These are phyloP conservation scores for Anabas testudineus DNA, from an alignment of 2,797 vertebrate genomes.

Conservation along the genomic window DNA sequence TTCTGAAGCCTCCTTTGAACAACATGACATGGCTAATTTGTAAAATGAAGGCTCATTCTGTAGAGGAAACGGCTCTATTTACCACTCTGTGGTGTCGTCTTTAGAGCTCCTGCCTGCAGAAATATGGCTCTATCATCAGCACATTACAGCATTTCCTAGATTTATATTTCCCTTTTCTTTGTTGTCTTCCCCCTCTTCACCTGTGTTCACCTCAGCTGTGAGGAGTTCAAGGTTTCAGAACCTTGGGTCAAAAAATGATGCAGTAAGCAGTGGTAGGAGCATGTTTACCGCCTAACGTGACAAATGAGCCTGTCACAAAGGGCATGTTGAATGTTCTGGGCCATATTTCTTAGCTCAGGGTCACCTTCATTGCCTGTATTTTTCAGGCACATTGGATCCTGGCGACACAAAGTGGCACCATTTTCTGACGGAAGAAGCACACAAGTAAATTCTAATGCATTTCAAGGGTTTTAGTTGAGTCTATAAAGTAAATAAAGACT, in stretches of 20 bases:
- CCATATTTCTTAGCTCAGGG: constrained; percentile 4
- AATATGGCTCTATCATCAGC: background rate
- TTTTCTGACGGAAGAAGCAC: background rate
- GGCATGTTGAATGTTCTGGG: constrained; percentile 2
- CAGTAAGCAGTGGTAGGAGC: constrained; percentile 2
- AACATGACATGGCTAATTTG: background rate
- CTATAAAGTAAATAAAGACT: no score
- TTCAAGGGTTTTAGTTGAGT: no score
- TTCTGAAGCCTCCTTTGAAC: background rate
- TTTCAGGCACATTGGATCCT: constrained; percentile 2
- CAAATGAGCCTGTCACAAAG: constrained; percentile 43
- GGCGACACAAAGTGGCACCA: background rate
- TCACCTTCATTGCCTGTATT: constrained; percentile 21
- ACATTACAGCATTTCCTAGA: background rate
- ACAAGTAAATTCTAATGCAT: no score
- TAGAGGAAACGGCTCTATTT: constrained; percentile 17
- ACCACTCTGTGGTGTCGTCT: background rate
- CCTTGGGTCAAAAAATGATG: constrained; percentile 25
- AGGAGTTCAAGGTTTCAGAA: constrained; percentile 21
- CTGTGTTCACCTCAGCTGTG: constrained; percentile 24
- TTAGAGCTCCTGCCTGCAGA: background rate
- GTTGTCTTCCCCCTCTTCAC: background rate
- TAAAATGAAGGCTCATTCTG: background rate
- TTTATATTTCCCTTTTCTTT: background rate
- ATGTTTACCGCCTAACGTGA: constrained; percentile 26